These are phyloP conservation scores for Quiscalus mexicanus DNA, from an alignment of 2,113 vertebrate genomes.

Conservation along the genomic window DNA sequence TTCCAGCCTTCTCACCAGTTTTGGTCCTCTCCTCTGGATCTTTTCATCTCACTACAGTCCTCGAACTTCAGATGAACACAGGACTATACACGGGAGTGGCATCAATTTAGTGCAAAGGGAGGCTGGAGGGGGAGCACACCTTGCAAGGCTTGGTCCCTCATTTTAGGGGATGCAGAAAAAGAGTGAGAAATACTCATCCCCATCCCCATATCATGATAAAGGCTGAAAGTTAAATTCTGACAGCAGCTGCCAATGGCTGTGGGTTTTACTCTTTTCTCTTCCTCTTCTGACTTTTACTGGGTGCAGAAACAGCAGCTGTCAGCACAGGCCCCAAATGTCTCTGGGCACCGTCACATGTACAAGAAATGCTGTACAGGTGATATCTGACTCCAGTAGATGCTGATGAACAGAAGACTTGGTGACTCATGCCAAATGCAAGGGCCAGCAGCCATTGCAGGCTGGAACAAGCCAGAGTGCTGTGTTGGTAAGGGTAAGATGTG, in stretches of 20 bases:
- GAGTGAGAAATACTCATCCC: background rate
- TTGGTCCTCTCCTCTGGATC: background rate
- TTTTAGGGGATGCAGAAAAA: background rate
- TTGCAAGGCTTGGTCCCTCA: background rate
- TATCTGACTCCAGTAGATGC: background rate
- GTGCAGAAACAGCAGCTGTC: background rate
- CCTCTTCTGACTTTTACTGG: background rate
- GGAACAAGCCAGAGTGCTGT: background rate
- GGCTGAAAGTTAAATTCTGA: background rate
- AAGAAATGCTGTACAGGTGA: background rate
- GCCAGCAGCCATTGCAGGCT: background rate
- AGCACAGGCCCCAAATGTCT: background rate
- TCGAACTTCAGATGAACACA: background rate
- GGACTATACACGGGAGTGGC: background rate
- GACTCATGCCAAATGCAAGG: background rate
- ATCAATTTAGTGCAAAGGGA: background rate
- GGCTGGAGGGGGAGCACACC: rapidly evolving
- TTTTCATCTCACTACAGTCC: background rate
- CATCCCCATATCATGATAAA: background rate
- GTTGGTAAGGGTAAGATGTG: background rate
- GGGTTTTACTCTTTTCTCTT: background rate
- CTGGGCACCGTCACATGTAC: background rate
- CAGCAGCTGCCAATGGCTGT: background rate
- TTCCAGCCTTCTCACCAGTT: background rate
- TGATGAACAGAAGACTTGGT: background rate